These are phyloP conservation scores for Antheraea yamamai DNA, from an alignment of 2,888 invertebrate species.

Conservation along the genomic window DNA sequence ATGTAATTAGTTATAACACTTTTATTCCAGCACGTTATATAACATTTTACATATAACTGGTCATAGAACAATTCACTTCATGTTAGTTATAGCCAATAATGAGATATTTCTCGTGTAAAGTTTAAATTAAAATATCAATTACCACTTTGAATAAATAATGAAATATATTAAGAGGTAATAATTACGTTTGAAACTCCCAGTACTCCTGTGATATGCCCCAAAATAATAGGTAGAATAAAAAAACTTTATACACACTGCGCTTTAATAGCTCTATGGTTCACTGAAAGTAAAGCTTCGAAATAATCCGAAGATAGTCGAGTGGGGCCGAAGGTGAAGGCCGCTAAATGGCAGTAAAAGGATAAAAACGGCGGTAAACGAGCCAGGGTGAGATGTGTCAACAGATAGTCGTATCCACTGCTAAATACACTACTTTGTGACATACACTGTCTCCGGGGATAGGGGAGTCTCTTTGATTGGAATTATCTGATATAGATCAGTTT, in stretches of 20 bases:
- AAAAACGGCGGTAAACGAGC: conserved; percentile 31
- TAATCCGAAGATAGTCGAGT: conserved; percentile 20
- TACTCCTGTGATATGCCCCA: not conserved
- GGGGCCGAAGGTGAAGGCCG: conserved; percentile 22
- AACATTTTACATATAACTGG: too few relatives aligned
- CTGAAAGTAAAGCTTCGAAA: not conserved
- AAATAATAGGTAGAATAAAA: not conserved
- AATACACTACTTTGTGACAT: conserved; percentile 27
- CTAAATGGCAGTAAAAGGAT: conserved; percentile 28
- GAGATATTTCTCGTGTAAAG: too few relatives aligned
- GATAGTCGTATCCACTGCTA: conserved; percentile 31
- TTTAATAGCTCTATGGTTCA: not conserved
- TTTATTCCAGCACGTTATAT: too few relatives aligned
- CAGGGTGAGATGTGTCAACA: conserved; percentile 28
- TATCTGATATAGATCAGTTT: conserved; percentile 10
- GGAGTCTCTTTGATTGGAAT: conserved; percentile 11
- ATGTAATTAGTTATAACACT: too few relatives aligned
- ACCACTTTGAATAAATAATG: too few relatives aligned
- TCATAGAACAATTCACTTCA: too few relatives aligned
- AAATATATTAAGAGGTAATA: too few relatives aligned
- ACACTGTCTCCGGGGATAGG: conserved; percentile 17
- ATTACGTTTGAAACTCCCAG: too few relatives aligned
- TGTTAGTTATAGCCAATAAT: too few relatives aligned
- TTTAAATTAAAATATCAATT: too few relatives aligned
- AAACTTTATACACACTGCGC: not conserved